Base-by-base conservation (phyloP, 2,888 invertebrate genomes). In the Thecophora atra region DNA sequence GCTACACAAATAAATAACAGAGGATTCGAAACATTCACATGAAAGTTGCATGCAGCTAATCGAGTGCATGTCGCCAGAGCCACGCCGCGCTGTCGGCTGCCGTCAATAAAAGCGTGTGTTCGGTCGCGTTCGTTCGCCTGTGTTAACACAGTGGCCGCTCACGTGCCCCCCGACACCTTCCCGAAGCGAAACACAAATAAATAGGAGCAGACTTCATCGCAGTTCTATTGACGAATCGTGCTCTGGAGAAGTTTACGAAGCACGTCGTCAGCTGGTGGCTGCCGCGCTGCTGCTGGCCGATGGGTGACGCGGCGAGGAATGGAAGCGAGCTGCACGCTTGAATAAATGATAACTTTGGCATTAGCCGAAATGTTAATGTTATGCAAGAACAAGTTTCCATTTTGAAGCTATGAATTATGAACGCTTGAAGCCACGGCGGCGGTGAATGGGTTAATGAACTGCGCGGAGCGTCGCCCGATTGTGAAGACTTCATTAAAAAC, bases 1-100 rank as follows among this genome's bases (percentile, higher is more conserved):
- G 37, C 28, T 7, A 13, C 56, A 17, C 13, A 70, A 70, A 52
- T 65, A 73, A 73, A 73, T 73, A 73, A 73, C 71, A 71, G 54
- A 56, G 67, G 71, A 66, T 71, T 51, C 52, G 65, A 71, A 67
- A 63, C 15, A 56, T 71, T 71, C 71, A 69, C 71, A 64, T 66
- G 56, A 28, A 71, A 74, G 69, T 72, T 51, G 72, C 74, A 74
- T 74, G 72, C 68, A 74, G 66, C 60, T 74, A 74, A 74, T 70
- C 69, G 69, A 21, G 47, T 67, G 54, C 67, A 67, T 56, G 67
- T 56, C 24, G 67, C 56, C 37, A 42, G 42, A 2, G 17, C 17
- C 24, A 26, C 5, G 44, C 3, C 17, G 47, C 15, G 26, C 19
- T 54, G 56, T 56, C 54, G 37, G 30, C 30, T 30, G 37, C 56